Base-by-base conservation (phyloP, 1,140 invertebrate genomes). In the Zaprionus taronus region DNA sequence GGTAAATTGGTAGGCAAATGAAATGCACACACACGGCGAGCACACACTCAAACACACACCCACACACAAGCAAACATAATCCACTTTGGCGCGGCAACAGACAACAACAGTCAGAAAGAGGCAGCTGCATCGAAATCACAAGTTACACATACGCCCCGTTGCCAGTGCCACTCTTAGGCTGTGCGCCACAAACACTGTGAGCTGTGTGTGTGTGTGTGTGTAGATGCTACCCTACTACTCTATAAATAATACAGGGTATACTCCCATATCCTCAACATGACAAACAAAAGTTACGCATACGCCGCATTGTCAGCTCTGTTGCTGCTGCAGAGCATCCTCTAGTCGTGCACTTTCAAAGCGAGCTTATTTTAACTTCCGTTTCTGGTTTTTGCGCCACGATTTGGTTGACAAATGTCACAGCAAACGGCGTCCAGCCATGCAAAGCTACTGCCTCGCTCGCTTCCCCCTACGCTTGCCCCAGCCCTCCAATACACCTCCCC, bases 121-220 rank as follows among this genome's bases (percentile, higher is more conserved):
- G 60, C 53, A 58, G 51, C 68, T 71, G 73, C 67, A 71, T 60
- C 61, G 17, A 36, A 76, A 53, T 71, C 76, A 73, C 81, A 85
- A 84, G 81, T 90, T 90, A 80, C 81, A 89, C 85, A 89, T 90
- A 90, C 85, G 85, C 79, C 84, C 76, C 65, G 79, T 89, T 78
- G 83, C 76, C 71, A 20, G 36, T 26, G 1, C 24, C 24, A 4
- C 24, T 26, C 24, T 26, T 26, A 26, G 24, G 24, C 24, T 5
- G 4, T 22, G 38, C 38, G 61, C 22, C 31, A 34, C 31, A 34
- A 9, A 11, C 4, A 28, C 12, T 62, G 17, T 58, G 20, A 38
- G 53, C 47, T 51, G n/a, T 36, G 26, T 63, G 31, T 9, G n/a
- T 36, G 26, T 63, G 31, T 9, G 26, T 14, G 14, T 38, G 15